Conservation (phyloP, 2,888 invertebrate genomes). For the Caenorhabditis afra region DNA sequence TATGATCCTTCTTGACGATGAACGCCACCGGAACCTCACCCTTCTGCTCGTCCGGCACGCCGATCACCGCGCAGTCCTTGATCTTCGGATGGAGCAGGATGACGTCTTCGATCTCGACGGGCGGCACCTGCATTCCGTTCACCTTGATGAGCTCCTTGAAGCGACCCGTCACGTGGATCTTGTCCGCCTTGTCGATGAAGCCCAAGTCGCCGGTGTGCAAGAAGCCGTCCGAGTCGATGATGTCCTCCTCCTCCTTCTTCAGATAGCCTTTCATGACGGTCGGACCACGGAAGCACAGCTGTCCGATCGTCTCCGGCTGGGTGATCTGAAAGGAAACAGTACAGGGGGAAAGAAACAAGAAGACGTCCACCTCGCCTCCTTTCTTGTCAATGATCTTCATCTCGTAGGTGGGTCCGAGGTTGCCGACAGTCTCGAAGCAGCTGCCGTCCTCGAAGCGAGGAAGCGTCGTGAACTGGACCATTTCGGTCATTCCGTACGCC, state of each 20-base stretch:
- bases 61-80: constrained; percentile 63
- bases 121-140: constrained; percentile 64
- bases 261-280: constrained; percentile 67
- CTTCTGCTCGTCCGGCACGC: constrained; percentile 45
- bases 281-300: constrained; percentile 65
- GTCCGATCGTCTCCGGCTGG: constrained; percentile 39
- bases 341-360: background rate
- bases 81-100: constrained; percentile 62
- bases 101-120: constrained; percentile 63
- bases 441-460: constrained; percentile 44
- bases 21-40: constrained; percentile 64
- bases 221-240: constrained; percentile 60
- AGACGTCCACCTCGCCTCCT: constrained; percentile 13
- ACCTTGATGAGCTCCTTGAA: constrained; percentile 61
- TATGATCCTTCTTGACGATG: constrained; percentile 58
- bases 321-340: constrained; percentile 19
- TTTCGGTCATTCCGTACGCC: constrained; percentile 61
- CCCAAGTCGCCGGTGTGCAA: constrained; percentile 62
- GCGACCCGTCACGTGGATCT: constrained; percentile 44
- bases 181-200: constrained; percentile 45
- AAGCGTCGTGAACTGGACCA: constrained; percentile 59
- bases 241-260: constrained; percentile 46
- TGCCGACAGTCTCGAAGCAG: constrained; percentile 56
- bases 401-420: constrained; percentile 47
- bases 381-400: constrained; percentile 51